Evolutionary conservation across 2,113 vertebrate species (phyloP).

Genomic region (Lagopus muta): DNA sequence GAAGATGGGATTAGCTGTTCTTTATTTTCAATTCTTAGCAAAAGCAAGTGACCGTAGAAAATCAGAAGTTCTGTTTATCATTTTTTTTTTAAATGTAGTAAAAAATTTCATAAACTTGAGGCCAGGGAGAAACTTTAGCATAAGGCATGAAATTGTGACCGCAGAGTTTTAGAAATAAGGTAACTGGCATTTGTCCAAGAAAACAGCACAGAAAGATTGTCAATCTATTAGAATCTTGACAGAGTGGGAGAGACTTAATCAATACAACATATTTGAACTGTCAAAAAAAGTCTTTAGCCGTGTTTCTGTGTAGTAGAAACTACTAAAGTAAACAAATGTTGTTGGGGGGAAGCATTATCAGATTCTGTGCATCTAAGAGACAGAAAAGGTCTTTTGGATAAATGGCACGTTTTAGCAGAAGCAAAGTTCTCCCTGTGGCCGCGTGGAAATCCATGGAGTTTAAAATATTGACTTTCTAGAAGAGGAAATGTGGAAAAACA

Average conservation of each 20-base stretch:
- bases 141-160: not conserved
- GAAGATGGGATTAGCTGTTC: not conserved
- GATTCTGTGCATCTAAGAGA: not conserved
- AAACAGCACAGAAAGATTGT: not conserved
- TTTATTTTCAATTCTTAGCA: not conserved
- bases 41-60: not conserved
- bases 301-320: not conserved
- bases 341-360: not conserved
- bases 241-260: not conserved
- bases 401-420: not conserved
- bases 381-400: not conserved
- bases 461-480: not conserved
- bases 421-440: not conserved
- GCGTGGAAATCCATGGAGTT: rapidly evolving
- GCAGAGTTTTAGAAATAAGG: not conserved
- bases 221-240: constrained; percentile 12
- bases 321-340: not conserved
- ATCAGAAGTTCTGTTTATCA: not conserved
- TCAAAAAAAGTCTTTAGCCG: not conserved
- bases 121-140: not conserved
- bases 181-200: not conserved
- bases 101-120: not conserved
- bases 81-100: not conserved
- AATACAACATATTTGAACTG: not conserved
- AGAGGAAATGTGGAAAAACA: not conserved